Evolutionary conservation across 2,113 vertebrate species (phyloP).

Genomic region (Orientallactaga bullata): DNA sequence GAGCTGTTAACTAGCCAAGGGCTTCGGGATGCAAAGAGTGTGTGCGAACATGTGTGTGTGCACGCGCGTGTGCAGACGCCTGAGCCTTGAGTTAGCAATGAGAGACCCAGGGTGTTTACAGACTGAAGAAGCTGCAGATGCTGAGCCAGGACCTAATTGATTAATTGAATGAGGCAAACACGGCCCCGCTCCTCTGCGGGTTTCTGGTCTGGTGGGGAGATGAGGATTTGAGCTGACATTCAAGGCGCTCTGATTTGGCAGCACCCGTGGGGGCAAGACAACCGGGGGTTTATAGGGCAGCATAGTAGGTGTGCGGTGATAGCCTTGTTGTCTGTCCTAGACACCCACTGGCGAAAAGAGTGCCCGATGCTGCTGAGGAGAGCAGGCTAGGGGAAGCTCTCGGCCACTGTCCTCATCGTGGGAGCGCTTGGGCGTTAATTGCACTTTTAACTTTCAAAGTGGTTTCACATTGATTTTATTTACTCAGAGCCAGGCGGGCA

Average conservation of each 20-base stretch:
- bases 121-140: conserved; percentile 9
- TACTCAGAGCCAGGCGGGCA: not conserved
- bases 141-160: not conserved
- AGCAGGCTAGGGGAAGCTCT: not conserved
- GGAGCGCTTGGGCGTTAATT: not conserved
- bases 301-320: rapidly evolving
- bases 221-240: not conserved
- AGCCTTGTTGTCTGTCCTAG: not conserved
- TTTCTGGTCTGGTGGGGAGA: not conserved
- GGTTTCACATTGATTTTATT: conserved; percentile 52
- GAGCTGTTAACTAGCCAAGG: too few relatives aligned
- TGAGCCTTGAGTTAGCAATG: not conserved
- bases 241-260: not conserved
- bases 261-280: rapidly evolving
- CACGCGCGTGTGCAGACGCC: rapidly evolving
- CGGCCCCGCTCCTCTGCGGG: not conserved
- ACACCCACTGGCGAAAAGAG: rapidly evolving
- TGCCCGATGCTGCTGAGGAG: not conserved
- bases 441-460: conserved; percentile 55
- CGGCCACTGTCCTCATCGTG: not conserved
- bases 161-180: conserved; percentile 28
- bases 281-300: rapidly evolving
- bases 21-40: not conserved
- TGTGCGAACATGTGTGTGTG: not conserved
- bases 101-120: not conserved